phyloP scores from a whole-genome alignment of 1,140 invertebrate genomes.

The Cydia splendana region DNA sequence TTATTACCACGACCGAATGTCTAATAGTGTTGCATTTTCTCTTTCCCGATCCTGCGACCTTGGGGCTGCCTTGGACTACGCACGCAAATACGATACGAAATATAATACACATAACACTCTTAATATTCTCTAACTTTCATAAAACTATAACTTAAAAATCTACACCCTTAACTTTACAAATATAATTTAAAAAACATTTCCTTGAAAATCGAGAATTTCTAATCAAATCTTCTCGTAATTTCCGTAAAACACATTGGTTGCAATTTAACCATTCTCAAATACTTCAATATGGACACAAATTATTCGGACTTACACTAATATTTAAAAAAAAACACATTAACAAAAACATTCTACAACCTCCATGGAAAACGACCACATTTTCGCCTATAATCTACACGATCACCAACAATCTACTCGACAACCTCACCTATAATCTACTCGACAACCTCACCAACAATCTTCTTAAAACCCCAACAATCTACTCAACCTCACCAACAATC shows the following conservation, averaged over 20 bases:
- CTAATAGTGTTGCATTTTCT: slow-evolving; percentile 77
- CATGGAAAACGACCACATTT: background rate
- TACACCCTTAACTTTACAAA: background rate
- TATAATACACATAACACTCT: slow-evolving; percentile 33
- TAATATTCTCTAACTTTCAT: background rate
- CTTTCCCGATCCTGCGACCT: slow-evolving; percentile 62
- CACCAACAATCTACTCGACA: too few relatives aligned
- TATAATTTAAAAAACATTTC: background rate
- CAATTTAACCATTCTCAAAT: too few relatives aligned
- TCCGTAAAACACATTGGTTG: too few relatives aligned
- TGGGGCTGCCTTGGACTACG: slow-evolving; percentile 30
- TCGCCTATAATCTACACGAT: too few relatives aligned
- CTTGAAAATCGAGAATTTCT: too few relatives aligned
- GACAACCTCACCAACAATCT: background rate
- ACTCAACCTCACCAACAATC: background rate
- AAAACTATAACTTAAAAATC: background rate
- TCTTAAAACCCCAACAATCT: background rate
- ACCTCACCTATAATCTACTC: too few relatives aligned
- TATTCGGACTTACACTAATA: too few relatives aligned
- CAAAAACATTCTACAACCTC: background rate
- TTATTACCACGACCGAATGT: slow-evolving; percentile 63
- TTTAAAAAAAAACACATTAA: background rate
- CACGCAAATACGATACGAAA: slow-evolving; percentile 34
- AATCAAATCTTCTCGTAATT: too few relatives aligned
- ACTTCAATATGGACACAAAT: too few relatives aligned